These are phyloP conservation scores for Lutjanus erythropterus DNA, from an alignment of 2,113 vertebrate genomes.

Conservation along the genomic window DNA sequence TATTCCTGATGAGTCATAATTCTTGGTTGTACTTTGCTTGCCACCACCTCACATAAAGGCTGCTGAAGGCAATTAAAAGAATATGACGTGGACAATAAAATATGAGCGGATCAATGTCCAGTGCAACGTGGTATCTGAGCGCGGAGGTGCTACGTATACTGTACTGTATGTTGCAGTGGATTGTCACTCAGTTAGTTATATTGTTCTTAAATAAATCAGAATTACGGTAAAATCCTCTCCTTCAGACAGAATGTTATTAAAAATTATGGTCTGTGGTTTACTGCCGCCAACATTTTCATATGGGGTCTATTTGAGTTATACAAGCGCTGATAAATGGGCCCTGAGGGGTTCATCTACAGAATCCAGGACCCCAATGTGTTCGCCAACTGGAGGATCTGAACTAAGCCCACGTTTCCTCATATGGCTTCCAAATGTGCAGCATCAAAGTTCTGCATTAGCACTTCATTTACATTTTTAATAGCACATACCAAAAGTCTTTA, in stretches of 20 bases:
- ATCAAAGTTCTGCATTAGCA: slow-evolving; percentile 40
- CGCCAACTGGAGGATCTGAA: slow-evolving; percentile 32
- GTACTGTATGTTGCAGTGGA: not conserved
- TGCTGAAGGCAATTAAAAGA: slow-evolving; percentile 21
- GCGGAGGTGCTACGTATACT: not conserved
- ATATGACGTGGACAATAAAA: slow-evolving; percentile 45
- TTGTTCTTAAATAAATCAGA: not conserved
- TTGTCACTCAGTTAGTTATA: not conserved
- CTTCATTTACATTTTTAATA: slow-evolving; percentile 47
- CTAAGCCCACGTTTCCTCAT: slow-evolving; percentile 27
- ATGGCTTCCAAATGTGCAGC: slow-evolving; percentile 45
- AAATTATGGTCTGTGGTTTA: slow-evolving; percentile 26
- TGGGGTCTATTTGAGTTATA: slow-evolving; percentile 43
- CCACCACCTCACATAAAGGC: slow-evolving; percentile 10
- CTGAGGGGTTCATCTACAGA: not conserved
- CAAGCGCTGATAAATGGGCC: slow-evolving; percentile 48
- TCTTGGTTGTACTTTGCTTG: slow-evolving; percentile 44
- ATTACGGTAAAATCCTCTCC: not conserved
- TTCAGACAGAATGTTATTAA: not conserved
- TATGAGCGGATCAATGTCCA: slow-evolving; percentile 49
- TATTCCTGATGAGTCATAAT: slow-evolving; percentile 1
- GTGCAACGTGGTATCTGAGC: not conserved
- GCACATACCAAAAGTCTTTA: not conserved
- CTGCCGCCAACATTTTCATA: slow-evolving; percentile 41
- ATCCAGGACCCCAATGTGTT: slow-evolving; percentile 38